phyloP scores from a whole-genome alignment of 1,140 invertebrate species.

The Choristoneura fumiferana region DNA sequence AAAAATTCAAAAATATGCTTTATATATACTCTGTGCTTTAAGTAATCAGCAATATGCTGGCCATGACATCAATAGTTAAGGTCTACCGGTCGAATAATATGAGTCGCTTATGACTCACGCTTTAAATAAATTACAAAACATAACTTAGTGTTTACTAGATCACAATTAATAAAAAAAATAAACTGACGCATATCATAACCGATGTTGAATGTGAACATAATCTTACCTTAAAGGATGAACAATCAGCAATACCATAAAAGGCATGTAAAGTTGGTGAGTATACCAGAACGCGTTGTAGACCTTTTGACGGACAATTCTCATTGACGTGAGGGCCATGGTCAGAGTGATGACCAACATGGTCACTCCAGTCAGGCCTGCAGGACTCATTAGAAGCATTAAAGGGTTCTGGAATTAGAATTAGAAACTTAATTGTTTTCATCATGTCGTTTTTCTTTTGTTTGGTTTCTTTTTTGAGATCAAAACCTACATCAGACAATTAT shows the following conservation, averaged over 20 bases:
- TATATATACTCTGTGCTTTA: too few relatives aligned
- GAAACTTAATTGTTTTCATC: slow-evolving; percentile 1
- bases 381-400: slow-evolving; percentile 47
- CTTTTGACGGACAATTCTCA: slow-evolving; percentile 47
- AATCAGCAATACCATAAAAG: slow-evolving; percentile 59
- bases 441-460: too few relatives aligned
- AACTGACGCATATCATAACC: too few relatives aligned
- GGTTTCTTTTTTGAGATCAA: too few relatives aligned
- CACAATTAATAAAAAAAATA: too few relatives aligned
- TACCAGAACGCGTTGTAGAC: slow-evolving; percentile 69
- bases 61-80: neutral
- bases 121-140: too few relatives aligned
- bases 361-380: slow-evolving; percentile 57
- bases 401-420: slow-evolving; percentile 55
- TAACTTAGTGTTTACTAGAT: too few relatives aligned
- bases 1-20: too few relatives aligned
- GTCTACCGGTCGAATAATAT: neutral
- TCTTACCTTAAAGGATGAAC: slow-evolving; percentile 68
- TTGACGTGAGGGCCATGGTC: slow-evolving; percentile 58
- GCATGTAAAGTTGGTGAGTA: slow-evolving; percentile 63
- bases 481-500: too few relatives aligned
- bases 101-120: too few relatives aligned
- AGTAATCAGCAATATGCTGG: too few relatives aligned
- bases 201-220: too few relatives aligned
- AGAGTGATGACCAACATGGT: slow-evolving; percentile 54